phyloP scores from a whole-genome alignment of 2,797 vertebrate genomes.

The Mormyrus hasselquistii region DNA sequence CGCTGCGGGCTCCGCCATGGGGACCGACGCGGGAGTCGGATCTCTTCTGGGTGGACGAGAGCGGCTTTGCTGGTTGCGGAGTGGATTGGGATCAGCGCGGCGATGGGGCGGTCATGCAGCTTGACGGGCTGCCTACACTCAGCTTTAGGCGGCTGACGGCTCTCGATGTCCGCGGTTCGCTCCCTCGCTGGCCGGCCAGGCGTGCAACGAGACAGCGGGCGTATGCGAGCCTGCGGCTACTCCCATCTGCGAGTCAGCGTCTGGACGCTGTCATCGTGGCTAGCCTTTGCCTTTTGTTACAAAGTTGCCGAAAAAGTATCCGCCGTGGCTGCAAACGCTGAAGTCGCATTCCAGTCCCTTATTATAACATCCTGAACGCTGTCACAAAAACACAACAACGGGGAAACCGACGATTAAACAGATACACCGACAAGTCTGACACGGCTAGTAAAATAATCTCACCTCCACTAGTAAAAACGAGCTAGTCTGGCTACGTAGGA shows the following conservation, averaged over 20 bases:
- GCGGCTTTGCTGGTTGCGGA: background rate
- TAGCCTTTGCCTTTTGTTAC: background rate
- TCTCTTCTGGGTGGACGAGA: background rate
- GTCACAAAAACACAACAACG: background rate
- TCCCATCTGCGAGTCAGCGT: slow-evolving; percentile 1
- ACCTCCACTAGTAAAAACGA: background rate
- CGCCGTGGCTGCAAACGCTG: background rate
- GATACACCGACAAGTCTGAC: background rate
- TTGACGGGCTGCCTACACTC: background rate
- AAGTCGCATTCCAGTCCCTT: background rate
- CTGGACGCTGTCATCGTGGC: background rate
- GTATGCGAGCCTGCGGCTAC: background rate
- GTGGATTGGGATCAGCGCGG: background rate
- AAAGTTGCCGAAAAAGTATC: slow-evolving; percentile 2
- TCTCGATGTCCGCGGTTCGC: background rate
- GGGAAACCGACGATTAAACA: background rate
- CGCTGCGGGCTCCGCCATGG: slow-evolving; percentile 74
- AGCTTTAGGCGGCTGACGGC: background rate
- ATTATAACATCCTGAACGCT: background rate
- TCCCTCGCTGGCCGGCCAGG: background rate
- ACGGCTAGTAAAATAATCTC: background rate
- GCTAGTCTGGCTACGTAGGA: background rate
- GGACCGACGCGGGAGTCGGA: slow-evolving; percentile 11
- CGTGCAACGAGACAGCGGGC: background rate
- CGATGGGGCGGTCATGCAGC: background rate